phyloP scores from a whole-genome alignment of 2,797 vertebrate species.

The Lepilemur septentrionalis region DNA sequence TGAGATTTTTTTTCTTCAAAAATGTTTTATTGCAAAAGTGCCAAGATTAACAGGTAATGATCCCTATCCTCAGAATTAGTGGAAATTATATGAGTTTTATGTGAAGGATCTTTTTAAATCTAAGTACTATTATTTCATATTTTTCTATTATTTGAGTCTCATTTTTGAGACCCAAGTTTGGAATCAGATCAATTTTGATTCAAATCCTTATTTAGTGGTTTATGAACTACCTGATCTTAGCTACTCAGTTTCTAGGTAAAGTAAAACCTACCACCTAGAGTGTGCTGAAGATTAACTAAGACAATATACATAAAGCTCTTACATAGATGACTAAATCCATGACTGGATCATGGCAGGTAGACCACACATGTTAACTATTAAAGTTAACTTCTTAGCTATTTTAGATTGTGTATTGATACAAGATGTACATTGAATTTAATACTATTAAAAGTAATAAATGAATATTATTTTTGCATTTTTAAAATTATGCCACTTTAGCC shows the following conservation, averaged over 20 bases:
- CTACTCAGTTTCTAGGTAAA: background rate
- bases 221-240: background rate
- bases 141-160: conserved; percentile 45
- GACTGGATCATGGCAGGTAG: background rate
- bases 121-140: background rate
- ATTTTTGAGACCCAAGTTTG: conserved; percentile 36
- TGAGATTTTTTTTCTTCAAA: background rate
- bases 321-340: background rate
- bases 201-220: background rate
- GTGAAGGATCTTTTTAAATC: background rate
- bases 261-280: background rate
- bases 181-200: conserved; percentile 22
- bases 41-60: background rate
- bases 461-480: conserved; percentile 38
- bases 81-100: background rate
- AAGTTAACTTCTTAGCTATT: conserved; percentile 13
- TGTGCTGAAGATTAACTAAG: conserved; percentile 34
- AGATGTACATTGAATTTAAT: background rate
- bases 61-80: background rate
- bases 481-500: background rate
- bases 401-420: background rate
- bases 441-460: conserved; percentile 3
- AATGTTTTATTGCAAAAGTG: conserved; percentile 25
- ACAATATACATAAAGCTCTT: background rate
- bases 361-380: background rate